Conservation (phyloP, 1,140 invertebrate genomes). For the Wiebesia pumilae region DNA sequence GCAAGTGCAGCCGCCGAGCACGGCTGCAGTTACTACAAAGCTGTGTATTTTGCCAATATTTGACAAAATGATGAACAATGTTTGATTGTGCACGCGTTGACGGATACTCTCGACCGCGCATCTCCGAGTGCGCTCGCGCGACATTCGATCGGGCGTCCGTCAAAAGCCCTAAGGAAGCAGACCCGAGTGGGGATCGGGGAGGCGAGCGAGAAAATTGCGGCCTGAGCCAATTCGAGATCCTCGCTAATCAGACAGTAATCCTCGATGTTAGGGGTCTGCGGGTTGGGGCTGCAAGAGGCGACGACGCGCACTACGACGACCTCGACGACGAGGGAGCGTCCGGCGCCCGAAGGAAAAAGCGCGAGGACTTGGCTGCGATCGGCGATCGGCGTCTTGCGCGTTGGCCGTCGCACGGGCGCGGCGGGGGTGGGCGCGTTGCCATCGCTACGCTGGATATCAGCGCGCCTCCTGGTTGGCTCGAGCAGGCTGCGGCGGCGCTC, state of each 20-base stretch:
- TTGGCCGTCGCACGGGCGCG: constrained; percentile 18
- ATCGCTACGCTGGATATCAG: constrained; percentile 69
- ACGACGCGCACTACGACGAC: too few species aligned
- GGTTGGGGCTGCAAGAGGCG: background rate
- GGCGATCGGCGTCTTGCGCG: background rate
- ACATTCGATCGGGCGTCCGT: background rate
- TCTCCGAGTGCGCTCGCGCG: constrained; percentile 47
- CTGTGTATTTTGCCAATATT: constrained; percentile 76
- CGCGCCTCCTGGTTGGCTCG: constrained; percentile 66
- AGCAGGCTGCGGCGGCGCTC: constrained; percentile 55
- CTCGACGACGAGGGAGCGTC: background rate
- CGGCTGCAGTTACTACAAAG: constrained; percentile 70
- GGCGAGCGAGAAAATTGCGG: constrained; percentile 4
- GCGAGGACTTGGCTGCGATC: background rate
- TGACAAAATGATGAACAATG: constrained; percentile 76
- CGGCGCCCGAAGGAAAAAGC: background rate
- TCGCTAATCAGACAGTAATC: constrained; percentile 74
- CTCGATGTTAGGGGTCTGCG: constrained; percentile 61
- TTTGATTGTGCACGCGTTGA: constrained; percentile 72
- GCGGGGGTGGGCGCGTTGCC: constrained; percentile 61
- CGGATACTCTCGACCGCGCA: background rate
- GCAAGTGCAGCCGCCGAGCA: constrained; percentile 55
- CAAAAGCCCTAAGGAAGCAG: background rate
- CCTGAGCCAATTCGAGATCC: constrained; percentile 54
- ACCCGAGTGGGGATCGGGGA: background rate